These are phyloP conservation scores for Matsumurasca onukii DNA, from an alignment of 1,140 invertebrate genomes.

Conservation along the genomic window DNA sequence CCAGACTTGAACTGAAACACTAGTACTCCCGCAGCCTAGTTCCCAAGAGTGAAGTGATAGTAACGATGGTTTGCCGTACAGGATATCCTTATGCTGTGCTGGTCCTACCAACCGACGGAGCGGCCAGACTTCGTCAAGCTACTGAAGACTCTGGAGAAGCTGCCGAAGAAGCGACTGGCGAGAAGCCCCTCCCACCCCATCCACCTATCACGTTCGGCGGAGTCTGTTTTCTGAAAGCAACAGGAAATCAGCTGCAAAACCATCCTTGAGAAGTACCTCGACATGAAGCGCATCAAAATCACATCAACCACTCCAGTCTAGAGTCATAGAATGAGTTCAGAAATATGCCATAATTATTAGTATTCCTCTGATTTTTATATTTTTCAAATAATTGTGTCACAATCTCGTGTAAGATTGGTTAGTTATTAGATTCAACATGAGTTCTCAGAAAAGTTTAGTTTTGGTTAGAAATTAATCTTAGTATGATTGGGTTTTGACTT, in stretches of 20 bases:
- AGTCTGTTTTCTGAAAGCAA: slow-evolving; percentile 75
- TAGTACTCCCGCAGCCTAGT: no score
- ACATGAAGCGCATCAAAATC: neutral
- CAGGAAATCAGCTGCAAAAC: neutral
- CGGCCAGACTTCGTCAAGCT: slow-evolving; percentile 88
- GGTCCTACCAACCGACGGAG: slow-evolving; percentile 81
- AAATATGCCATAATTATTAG: neutral
- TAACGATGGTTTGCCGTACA: slow-evolving; percentile 51
- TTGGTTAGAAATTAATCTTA: no score
- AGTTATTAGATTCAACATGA: no score
- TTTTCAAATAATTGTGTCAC: neutral
- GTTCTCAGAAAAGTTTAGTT: no score
- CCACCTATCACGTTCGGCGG: slow-evolving; percentile 87
- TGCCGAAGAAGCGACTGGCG: slow-evolving; percentile 92
- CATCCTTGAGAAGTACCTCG: neutral
- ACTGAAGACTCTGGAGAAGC: slow-evolving; percentile 80
- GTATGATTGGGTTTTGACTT: no score
- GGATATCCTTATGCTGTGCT: slow-evolving; percentile 97
- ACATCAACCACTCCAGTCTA: neutral
- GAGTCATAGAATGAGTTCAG: neutral
- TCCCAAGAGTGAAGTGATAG: no score
- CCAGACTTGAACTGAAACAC: no score
- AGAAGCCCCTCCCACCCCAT: slow-evolving; percentile 97
- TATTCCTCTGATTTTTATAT: neutral
- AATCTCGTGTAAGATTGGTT: neutral